Evolutionary conservation across 2,797 vertebrate genomes (phyloP).

Genomic region (Tokudaia tokunoshimensis): DNA sequence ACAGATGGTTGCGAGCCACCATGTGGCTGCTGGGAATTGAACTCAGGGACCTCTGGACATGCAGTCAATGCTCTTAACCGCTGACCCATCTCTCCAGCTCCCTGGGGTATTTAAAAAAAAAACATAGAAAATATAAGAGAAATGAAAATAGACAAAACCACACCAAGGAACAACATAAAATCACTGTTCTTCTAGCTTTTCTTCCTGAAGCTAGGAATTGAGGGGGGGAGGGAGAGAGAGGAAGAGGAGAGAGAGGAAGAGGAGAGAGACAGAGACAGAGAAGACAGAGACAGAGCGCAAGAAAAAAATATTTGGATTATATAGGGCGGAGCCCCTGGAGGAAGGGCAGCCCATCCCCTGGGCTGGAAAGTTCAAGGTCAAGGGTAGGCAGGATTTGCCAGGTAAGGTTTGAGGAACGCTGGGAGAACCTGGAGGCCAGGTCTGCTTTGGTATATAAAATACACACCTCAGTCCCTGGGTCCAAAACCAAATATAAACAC

Average conservation of each 20-base stretch:
- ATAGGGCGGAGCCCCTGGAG: background rate
- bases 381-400: background rate
- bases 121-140: background rate
- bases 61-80: background rate
- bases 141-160: background rate
- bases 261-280: too few species aligned
- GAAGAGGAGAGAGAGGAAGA: too few species aligned
- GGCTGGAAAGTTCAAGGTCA: background rate
- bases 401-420: background rate
- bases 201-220: background rate
- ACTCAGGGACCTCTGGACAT: background rate
- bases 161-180: background rate
- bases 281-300: too few species aligned
- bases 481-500: background rate
- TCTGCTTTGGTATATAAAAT: background rate
- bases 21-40: background rate
- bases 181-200: background rate
- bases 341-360: background rate
- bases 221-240: too few species aligned
- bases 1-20: background rate
- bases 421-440: background rate
- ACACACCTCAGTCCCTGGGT: background rate
- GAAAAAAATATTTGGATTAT: too few species aligned
- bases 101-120: background rate
- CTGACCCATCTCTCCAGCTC: background rate